phyloP scores from a whole-genome alignment of 1,140 invertebrate genomes.

The Phymastichus coffea region DNA sequence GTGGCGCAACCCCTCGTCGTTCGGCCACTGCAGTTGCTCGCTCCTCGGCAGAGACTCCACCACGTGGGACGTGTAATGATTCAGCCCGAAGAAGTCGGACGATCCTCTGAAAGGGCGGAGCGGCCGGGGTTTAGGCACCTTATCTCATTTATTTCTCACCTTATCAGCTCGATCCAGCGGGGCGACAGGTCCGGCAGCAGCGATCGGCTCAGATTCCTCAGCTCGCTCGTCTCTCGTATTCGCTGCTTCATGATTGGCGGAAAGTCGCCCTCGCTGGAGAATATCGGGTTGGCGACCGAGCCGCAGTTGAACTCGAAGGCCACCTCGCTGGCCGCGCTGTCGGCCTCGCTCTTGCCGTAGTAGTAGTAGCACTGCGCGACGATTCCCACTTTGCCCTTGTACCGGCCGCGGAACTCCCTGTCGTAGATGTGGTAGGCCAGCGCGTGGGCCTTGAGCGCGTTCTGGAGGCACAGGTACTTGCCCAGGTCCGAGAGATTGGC shows the following conservation, averaged over 20 bases:
- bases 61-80: not conserved
- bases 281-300: slow-evolving; percentile 66
- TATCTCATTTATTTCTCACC: slow-evolving; percentile 35
- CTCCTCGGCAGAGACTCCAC: slow-evolving; percentile 5
- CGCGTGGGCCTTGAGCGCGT: slow-evolving; percentile 41
- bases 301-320: slow-evolving; percentile 56
- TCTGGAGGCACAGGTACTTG: slow-evolving; percentile 43
- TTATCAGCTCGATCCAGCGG: slow-evolving; percentile 52
- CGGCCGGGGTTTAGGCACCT: too few species aligned
- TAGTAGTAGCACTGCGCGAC: slow-evolving; percentile 16
- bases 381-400: slow-evolving; percentile 57
- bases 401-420: slow-evolving; percentile 59
- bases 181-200: slow-evolving; percentile 56
- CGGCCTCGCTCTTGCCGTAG: slow-evolving; percentile 28
- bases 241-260: slow-evolving; percentile 58
- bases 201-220: slow-evolving; percentile 47
- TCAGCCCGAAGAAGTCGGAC: not conserved
- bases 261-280: slow-evolving; percentile 62
- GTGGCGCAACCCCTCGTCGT: slow-evolving; percentile 35
- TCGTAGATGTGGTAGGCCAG: slow-evolving; percentile 60
- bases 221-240: slow-evolving; percentile 61
- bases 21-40: slow-evolving; percentile 19
- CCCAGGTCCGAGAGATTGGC: slow-evolving; percentile 2
- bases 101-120: not conserved
- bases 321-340: slow-evolving; percentile 29